Percentiles rank a stretch among this genome's conserved stretches.
Conservation (phyloP, 2,888 invertebrate species). For the Trissolcus brochymenae region DNA sequence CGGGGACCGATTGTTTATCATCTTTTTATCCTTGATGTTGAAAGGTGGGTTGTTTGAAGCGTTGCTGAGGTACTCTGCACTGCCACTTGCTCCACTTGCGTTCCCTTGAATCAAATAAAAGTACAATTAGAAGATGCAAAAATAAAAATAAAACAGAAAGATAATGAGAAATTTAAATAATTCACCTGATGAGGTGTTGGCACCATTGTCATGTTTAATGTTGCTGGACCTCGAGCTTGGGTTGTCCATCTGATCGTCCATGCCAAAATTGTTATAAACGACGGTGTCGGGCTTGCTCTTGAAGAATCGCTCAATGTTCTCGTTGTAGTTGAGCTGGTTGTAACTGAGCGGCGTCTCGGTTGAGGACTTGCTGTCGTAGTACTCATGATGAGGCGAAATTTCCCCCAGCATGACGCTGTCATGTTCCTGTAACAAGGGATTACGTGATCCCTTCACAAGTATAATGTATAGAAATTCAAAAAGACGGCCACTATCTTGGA, state of each 20-base stretch:
- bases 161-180: too few species aligned
- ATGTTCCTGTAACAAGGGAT: conserved; percentile 81
- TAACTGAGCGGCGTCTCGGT: conserved; percentile 89
- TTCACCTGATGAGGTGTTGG: conserved; percentile 60
- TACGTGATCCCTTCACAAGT: conserved; percentile 73
- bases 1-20: conserved; percentile 77
- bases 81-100: conserved; percentile 80
- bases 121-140: too few species aligned
- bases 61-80: conserved; percentile 80
- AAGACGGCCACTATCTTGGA: conserved; percentile 56
- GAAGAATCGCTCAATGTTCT: conserved; percentile 84
- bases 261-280: conserved; percentile 59
- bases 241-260: conserved; percentile 66
- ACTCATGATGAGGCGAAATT: conserved; percentile 90
- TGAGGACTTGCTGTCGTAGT: conserved; percentile 87
- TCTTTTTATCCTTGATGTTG: conserved; percentile 76
- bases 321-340: conserved; percentile 90
- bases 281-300: conserved; percentile 63
- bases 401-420: conserved; percentile 90
- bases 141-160: too few species aligned
- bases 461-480: conserved; percentile 62
- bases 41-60: conserved; percentile 79
- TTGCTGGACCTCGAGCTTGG: conserved; percentile 59
- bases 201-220: conserved; percentile 64
- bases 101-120: conserved; percentile 63